Evolutionary conservation across 1,140 invertebrate species (phyloP), one percentile per base, ranked within the genome.

Genomic region (Philaenus spumarius): DNA sequence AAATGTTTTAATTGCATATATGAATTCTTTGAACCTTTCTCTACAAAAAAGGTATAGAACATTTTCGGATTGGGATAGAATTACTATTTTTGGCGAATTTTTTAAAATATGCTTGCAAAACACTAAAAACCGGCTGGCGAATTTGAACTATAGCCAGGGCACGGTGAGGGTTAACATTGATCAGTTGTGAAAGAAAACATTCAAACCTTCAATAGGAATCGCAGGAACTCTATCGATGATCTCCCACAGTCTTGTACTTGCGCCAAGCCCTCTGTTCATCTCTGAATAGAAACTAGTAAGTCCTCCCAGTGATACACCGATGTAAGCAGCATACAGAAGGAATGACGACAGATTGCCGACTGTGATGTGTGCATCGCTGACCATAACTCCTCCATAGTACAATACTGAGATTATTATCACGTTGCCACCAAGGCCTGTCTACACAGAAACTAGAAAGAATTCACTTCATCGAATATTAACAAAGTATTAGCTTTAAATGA

Each of bases 381-480:
- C 90, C 82, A 97, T 85, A 12, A 83, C 77, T 9, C 93, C 93
- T 15, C 95, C 95, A 69, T 93, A 94, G 73, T 97, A 98, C 1
- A 98, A 77, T 12, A 98, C 93, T 3, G 90, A 85, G 24, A 97
- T 80, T 53, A 97, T 87, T 34, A 97, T 89, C 0, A 87, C 77
- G 72, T 98, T 97, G 5, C 96, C 96, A 50, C 90, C 87, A 26
- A 98, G 80, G 14, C 95, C 94, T 61, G 93, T 92, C 90, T 93
- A 67, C 62, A 73, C 77, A 67, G 68, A 69, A 53, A 19, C 39
- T 59, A 54, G 47, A 54, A 30, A 58, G 7, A 20, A 37, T 40
- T 1, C 26, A 50, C 23, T 24, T 37, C 35, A 39, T 30, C 22
- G 19, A 39, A 23, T 34, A 51, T 9, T 39, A 17, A 1, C 6